These are phyloP conservation scores for Hippocampus zosterae DNA, from an alignment of 2,113 vertebrate genomes.

Conservation along the genomic window DNA sequence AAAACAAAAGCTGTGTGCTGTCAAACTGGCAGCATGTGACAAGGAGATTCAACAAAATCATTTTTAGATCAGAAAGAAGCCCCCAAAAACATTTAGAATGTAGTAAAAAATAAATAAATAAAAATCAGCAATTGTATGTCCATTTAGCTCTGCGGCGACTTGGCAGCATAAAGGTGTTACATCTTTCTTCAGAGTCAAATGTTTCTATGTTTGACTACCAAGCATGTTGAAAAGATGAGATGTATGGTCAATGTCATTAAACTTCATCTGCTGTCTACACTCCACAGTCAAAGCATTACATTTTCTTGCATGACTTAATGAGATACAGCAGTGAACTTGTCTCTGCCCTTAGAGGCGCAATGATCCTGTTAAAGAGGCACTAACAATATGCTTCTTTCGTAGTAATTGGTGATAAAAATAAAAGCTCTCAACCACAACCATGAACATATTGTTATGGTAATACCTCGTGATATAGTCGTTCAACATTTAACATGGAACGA, in stretches of 20 bases:
- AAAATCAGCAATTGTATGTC: background rate
- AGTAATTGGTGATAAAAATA: no score
- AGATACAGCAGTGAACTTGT: background rate
- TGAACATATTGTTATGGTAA: background rate
- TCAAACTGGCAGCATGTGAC: background rate
- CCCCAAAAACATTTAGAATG: background rate
- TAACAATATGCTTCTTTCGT: background rate
- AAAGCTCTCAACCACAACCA: background rate
- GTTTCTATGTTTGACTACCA: background rate
- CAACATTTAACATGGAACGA: background rate
- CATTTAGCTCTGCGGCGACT: background rate
- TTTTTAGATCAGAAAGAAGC: background rate
- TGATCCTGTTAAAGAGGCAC: background rate
- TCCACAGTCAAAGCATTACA: background rate
- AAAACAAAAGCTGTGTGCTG: background rate
- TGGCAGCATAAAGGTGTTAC: background rate
- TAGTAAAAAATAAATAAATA: no score
- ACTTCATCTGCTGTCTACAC: background rate
- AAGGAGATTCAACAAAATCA: background rate
- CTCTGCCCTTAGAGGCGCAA: background rate
- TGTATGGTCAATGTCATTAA: background rate
- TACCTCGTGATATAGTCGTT: background rate
- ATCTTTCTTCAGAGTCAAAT: background rate
- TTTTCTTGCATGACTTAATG: background rate
- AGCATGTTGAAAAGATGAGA: background rate